Evolutionary conservation across 2,113 vertebrate genomes (phyloP), one percentile per base, ranked within the genome.

Genomic region (Corythoichthys intestinalis): DNA sequence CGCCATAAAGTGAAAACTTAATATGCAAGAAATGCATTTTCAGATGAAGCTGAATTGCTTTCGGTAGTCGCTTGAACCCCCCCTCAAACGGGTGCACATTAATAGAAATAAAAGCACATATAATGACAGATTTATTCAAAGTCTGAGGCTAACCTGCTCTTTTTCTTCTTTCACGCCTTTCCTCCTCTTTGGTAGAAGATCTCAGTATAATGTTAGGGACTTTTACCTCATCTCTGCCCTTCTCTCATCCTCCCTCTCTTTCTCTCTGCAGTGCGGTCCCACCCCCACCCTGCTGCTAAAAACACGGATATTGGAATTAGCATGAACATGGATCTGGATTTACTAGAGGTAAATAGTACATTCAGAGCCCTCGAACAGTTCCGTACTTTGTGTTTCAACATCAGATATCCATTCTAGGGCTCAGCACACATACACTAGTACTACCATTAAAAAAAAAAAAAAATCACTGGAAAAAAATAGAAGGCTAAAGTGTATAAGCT

Each of bases 211-310:
- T 78, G 56, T 63, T 44, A 72, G 71, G 62, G 61, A 63, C 44
- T 46, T 46, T 46, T 63, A n/a, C 12, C 44, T 58, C 56, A 58
- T 58, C 56, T 58, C 34, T 58, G 34, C 56, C 56, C 56, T 58
- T 37, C 34, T 58, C 34, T 58, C 28, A 14, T 35, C 73, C 48
- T 73, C 52, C 63, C 48, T 53, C 73, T 67, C 65, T 57, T 67
- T 78, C 78, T 76, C 70, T 71, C 86, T 89, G 89, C 89, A 89
- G 74, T 88, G 85, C 89, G 72, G 85, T 83, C 81, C 84, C 81
- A 83, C 86, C 85, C 84, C 82, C 86, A 83, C 76, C 79, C 74
- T 17, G 73, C 85, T 83, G 81, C 84, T 81, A 64, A 87, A 89
- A 91, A 86, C 75, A 81, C 70, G 89, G 89, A 74, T 58, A 10